phyloP scores from a whole-genome alignment of 2,113 vertebrate species.

The Ophthalmolycus amberensis region DNA sequence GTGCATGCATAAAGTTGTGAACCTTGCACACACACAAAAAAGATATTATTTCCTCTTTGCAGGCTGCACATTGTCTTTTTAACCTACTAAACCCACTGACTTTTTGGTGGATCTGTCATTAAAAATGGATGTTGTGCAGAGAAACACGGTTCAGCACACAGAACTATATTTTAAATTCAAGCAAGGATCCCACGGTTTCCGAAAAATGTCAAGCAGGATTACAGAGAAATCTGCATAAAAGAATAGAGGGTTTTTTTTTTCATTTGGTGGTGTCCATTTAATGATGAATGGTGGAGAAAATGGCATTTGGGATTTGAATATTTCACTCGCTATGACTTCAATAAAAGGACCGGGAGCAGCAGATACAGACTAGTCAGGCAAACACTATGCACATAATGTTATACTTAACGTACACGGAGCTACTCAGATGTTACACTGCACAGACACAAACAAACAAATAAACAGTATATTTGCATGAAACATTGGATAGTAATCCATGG shows the following conservation, averaged over 20 bases:
- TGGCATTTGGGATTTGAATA: slow-evolving; percentile 28
- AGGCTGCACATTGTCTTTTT: slow-evolving; percentile 64
- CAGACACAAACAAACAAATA: not conserved
- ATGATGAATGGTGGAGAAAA: slow-evolving; percentile 16
- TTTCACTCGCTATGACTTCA: not conserved
- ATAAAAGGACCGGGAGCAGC: not conserved
- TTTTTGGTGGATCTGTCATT: slow-evolving; percentile 54
- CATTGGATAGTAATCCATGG: too few species aligned
- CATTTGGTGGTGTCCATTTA: slow-evolving; percentile 16
- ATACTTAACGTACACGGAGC: not conserved
- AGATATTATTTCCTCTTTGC: slow-evolving; percentile 35
- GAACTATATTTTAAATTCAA: slow-evolving; percentile 44
- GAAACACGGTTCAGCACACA: slow-evolving; percentile 32
- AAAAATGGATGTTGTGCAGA: slow-evolving; percentile 66
- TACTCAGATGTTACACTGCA: not conserved
- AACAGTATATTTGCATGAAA: not conserved
- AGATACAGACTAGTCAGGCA: not conserved
- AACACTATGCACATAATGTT: not conserved
- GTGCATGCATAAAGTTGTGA: slow-evolving; percentile 40
- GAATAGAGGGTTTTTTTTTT: not conserved
- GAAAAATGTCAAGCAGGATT: slow-evolving; percentile 39
- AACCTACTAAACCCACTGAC: slow-evolving; percentile 63
- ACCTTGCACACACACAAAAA: slow-evolving; percentile 10
- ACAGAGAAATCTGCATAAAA: not conserved
- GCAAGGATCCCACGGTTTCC: slow-evolving; percentile 14